Base-by-base conservation (phyloP, 2,888 invertebrate species). In the Hirtodrosophila histrioides region DNA sequence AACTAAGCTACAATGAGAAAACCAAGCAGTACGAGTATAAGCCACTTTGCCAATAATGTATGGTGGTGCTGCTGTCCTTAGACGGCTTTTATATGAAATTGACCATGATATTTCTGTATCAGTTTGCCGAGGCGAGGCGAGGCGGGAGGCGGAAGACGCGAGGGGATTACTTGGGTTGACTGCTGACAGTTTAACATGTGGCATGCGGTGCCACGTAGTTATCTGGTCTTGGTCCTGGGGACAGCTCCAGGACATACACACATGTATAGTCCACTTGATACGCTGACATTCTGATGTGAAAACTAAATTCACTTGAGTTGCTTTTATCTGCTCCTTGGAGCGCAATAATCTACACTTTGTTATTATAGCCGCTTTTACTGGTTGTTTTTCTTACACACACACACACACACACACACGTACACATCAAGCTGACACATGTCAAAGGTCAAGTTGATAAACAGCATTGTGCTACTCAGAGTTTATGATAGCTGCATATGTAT, bases 101-200 rank as follows among this genome's bases (percentile, higher is more conserved):
- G 81, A 75, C 81, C 84, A 70, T 86, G 75, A 86, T 78, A 65
- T 72, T 74, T 74, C 45, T 54, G 45, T 57, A 40, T 17, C 7
- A 29, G 51, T 40, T 17, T 58, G 55, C 24, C 41, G 17, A 27
- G 17, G 50, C 37, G 44, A 44, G 10, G 24, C 27, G 50, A 29
- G 46, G 10, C 9, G 44, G 35, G 44, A 29, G 12, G 5, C n/a
- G n/a, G n/a, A n/a, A n/a, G n/a, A n/a, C n/a, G 44, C 44, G 44
- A 29, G 12, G 5, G 33, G 35, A 8, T 6, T 48, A 61, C n/a
- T 9, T 56, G 17, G 45, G 17, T 35, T 53, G 51, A 45, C 33
- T 43, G 51, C 24, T 54, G 69, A 43, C 64, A 60, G 39, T 40
- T 40, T 17, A 39, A 51, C 55, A 40, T 48, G 50, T 40, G 46